Evolutionary conservation across 2,113 vertebrate species (phyloP).

Genomic region (Enhydra lutris): DNA sequence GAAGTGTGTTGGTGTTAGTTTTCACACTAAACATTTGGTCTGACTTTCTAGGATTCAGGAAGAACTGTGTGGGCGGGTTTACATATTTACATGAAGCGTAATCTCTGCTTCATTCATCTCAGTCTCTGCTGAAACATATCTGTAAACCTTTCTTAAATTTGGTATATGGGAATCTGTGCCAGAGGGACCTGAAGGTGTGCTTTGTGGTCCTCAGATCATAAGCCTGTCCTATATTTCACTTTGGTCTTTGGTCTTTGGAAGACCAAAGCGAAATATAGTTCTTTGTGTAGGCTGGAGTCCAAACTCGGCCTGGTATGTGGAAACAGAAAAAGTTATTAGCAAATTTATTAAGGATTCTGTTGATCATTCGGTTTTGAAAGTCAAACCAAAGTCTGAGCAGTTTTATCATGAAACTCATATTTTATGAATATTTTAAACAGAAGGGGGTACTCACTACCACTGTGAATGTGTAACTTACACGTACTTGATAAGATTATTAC

Average conservation of each 20-base stretch:
- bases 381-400: neutral
- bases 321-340: neutral
- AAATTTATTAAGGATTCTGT: neutral
- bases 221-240: too few species aligned
- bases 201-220: rapidly evolving
- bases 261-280: neutral
- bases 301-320: neutral
- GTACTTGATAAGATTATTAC: neutral
- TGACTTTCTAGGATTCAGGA: slow-evolving; percentile 42
- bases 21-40: slow-evolving; percentile 48
- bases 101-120: neutral
- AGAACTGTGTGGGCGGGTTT: slow-evolving; percentile 16
- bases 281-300: neutral
- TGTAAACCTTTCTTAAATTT: neutral
- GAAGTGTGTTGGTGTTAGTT: neutral
- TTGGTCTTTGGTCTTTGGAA: too few species aligned
- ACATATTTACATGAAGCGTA: slow-evolving; percentile 4
- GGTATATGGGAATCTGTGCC: neutral
- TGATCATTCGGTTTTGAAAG: slow-evolving; percentile 31
- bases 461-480: neutral
- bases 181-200: neutral
- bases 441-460: neutral
- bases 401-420: neutral
- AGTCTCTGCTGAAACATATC: neutral
- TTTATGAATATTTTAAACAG: slow-evolving; percentile 41